A percentile compares a stretch with the other conserved stretches of the same genome.
phyloP scores from a whole-genome alignment of 2,113 vertebrate species.

The Hyaena hyaena region DNA sequence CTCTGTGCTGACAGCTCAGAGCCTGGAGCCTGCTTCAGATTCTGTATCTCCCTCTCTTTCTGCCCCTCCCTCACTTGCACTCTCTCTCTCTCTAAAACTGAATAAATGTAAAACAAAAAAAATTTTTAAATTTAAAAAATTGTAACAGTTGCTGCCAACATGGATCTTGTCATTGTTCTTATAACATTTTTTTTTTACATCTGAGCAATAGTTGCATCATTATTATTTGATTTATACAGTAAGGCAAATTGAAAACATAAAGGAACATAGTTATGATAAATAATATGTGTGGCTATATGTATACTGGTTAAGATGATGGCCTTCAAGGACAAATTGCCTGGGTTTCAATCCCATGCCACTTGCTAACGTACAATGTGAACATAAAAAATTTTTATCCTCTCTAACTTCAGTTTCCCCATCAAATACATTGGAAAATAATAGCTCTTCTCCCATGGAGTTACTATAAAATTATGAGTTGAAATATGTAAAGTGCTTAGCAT shows the following conservation, averaged over 20 bases:
- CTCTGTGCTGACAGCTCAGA: too few relatives aligned
- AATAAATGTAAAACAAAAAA: too few relatives aligned
- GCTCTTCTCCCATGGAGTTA: neutral
- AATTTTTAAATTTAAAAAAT: neutral
- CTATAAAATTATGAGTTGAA: neutral
- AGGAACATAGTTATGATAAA: neutral
- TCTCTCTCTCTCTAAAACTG: too few relatives aligned
- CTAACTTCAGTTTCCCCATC: neutral
- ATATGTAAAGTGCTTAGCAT: neutral
- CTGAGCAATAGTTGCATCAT: neutral
- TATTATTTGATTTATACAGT: neutral
- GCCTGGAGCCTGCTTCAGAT: too few relatives aligned
- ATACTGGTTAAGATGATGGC: neutral
- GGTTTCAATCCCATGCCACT: neutral
- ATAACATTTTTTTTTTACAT: neutral
- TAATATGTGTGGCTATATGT: neutral
- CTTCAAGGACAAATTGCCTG: neutral
- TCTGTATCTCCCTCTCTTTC: too few relatives aligned
- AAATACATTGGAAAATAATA: neutral
- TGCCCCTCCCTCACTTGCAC: too few relatives aligned
- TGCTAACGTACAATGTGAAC: neutral
- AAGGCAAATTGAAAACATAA: neutral
- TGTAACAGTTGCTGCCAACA: neutral
- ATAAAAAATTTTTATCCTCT: neutral
- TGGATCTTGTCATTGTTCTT: neutral